Evolutionary conservation across 2,113 vertebrate genomes (phyloP), one percentile per base, ranked within the genome.

Genomic region (Onychostruthus taczanowskii): DNA sequence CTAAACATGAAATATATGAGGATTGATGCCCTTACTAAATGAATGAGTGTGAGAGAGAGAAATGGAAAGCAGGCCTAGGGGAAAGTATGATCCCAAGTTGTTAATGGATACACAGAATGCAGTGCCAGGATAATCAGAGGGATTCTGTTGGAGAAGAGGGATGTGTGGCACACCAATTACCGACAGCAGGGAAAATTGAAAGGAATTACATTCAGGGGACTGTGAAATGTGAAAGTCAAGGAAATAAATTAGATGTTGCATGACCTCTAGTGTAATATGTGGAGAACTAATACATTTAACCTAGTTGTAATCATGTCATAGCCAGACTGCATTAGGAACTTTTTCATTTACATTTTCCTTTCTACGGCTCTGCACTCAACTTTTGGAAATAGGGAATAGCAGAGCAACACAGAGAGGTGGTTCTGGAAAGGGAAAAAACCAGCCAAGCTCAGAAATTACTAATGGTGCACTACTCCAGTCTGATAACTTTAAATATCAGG

Each of bases 201-300:
- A 96, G 92, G 95, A 94, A 95, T 94, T 94, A 87, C 80, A 83
- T 94, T 89, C 93, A 91, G 44, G 84, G 63, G 94, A 94, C 70
- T 91, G 81, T 96, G 87, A 96, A 97, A 94, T 92, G 78, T 89
- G 73, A 91, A 94, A 96, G 95, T 91, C 90, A 79, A 79, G 81
- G 89, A 90, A 96, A 96, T 95, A 91, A 73, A 96, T 95, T 88
- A 96, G 76, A 86, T 90, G 91, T 88, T 95, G 56, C 64, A 56
- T 94, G 94, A 97, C 92, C 91, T 96, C 92, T 94, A 92, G 77
- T 61, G 56, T 88, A 96, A 89, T 96, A 92, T 70, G 87, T 84
- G 62, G 70, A 93, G 93, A 89, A 93, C 68, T 95, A 92, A 90
- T 95, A 83, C 88, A 89, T 96, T 95, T 72, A 93, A 94, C 94